Base-by-base conservation (phyloP, 2,113 vertebrate species). In the Austrofundulus limnaeus region DNA sequence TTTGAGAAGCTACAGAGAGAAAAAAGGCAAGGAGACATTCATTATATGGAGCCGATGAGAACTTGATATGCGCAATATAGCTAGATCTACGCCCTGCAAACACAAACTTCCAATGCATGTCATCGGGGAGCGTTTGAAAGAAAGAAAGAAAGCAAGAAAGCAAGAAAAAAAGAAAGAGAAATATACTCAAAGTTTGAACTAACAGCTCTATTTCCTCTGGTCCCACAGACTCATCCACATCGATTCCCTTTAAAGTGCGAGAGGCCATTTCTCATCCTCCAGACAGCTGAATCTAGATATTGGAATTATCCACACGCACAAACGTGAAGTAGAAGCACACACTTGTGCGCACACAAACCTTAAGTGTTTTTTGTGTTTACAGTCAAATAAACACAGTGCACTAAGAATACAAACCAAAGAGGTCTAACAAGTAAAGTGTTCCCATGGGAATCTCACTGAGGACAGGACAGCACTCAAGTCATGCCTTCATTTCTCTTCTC, bases 191-290 rank as follows among this genome's bases (percentile, higher is more conserved):
- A 64, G 70, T 84, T 37, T 49, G 56, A 49, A 52, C 59, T 66
- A 75, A 80, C 72, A 57, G 52, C 74, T 85, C 60, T 24, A 75
- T 87, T 81, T 76, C 73, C 67, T 77, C 61, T 31, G 21, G 70
- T 62, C 52, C 49, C 47, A 53, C 54, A 61, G 76, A 77, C 86
- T 86, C 82, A 81, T 78, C 78, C 56, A 78, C 82, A 87, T 85
- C 52, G 66, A 85, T 81, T 86, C 77, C 65, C 69, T 82, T 68
- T 83, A 70, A 85, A 75, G 66, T 63, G 80, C 58, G 57, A 75
- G 78, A 69, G 66, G 76, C 81, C 62, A 78, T 85, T 85, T 78
- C 66, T 89, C 80, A 82, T 82, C 54, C 67, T 74, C 39, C 38
- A 60, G 70, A 82, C 78, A 66, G 77, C 78, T 65, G 65, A 65